These are phyloP conservation scores for Drosophila erecta DNA, from an alignment of 1,140 invertebrate species.

Conservation along the genomic window DNA sequence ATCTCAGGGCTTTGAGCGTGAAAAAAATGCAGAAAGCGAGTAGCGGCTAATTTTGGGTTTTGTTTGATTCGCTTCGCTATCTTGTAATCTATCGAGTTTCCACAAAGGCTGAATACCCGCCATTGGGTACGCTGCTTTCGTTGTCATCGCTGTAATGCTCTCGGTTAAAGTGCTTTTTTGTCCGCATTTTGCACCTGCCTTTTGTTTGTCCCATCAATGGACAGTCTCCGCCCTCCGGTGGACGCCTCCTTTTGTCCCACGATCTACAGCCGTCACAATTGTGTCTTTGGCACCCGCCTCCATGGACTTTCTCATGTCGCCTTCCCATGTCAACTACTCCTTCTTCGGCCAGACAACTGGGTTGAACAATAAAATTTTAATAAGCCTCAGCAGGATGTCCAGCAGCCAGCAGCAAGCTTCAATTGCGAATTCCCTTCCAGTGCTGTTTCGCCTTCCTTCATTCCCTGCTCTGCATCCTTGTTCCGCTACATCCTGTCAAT, in stretches of 20 bases:
- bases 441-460: neutral
- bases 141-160: slow-evolving; percentile 20
- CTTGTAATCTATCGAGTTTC: slow-evolving; percentile 35
- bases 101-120: neutral
- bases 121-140: neutral
- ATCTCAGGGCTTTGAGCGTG: slow-evolving; percentile 34
- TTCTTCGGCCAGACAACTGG: slow-evolving; percentile 35
- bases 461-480: neutral
- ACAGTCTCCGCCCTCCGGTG: slow-evolving; percentile 34
- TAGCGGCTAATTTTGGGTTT: slow-evolving; percentile 55
- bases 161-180: slow-evolving; percentile 74
- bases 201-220: slow-evolving; percentile 56
- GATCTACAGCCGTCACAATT: slow-evolving; percentile 4
- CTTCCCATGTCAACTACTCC: slow-evolving; percentile 38
- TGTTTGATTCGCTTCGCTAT: slow-evolving; percentile 45
- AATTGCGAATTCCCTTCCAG: slow-evolving; percentile 23
- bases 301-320: slow-evolving; percentile 5
- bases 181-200: slow-evolving; percentile 70
- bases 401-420: slow-evolving; percentile 12
- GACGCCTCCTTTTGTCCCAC: slow-evolving; percentile 3
- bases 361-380: slow-evolving; percentile 65
- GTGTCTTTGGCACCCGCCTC: slow-evolving; percentile 20
- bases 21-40: neutral
- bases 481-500: slow-evolving; percentile 13
- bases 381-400: slow-evolving; percentile 48